Evolutionary conservation across 2,113 vertebrate genomes (phyloP).

Genomic region (Pteropus alecto): DNA sequence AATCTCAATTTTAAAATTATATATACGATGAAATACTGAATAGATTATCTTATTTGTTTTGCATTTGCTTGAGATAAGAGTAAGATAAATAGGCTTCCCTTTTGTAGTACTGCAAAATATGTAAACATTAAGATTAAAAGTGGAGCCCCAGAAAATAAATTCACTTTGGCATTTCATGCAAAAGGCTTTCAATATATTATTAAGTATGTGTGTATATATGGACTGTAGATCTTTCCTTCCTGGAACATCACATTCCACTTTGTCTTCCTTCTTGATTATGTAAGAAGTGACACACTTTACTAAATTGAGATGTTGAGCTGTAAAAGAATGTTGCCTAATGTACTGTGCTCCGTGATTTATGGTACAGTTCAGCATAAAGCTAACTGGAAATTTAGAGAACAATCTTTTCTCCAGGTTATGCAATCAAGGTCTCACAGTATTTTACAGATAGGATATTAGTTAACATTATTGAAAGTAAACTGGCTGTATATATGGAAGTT

Average conservation of each 20-base stretch:
- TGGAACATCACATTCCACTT: not conserved
- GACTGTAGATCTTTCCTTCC: not conserved
- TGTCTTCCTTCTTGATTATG: not conserved
- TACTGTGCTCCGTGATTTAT: not conserved
- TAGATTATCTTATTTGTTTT: not conserved
- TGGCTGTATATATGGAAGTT: not conserved
- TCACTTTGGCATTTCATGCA: not conserved
- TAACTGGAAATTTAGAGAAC: not conserved
- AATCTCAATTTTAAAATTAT: not conserved
- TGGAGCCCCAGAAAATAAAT: not conserved
- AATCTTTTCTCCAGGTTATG: not conserved
- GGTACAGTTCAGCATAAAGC: not conserved
- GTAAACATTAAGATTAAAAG: not conserved
- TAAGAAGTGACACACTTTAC: not conserved
- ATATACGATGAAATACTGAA: not conserved
- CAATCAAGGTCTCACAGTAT: not conserved
- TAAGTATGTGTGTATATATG: not conserved
- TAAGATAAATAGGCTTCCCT: not conserved
- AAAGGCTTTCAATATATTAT: not conserved
- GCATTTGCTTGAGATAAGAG: not conserved
- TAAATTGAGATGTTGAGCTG: not conserved
- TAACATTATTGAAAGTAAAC: not conserved
- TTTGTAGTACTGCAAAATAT: not conserved
- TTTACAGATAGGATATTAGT: not conserved
- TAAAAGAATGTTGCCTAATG: not conserved